phyloP scores from a whole-genome alignment of 2,888 invertebrate genomes.

The Thelaira solivaga region DNA sequence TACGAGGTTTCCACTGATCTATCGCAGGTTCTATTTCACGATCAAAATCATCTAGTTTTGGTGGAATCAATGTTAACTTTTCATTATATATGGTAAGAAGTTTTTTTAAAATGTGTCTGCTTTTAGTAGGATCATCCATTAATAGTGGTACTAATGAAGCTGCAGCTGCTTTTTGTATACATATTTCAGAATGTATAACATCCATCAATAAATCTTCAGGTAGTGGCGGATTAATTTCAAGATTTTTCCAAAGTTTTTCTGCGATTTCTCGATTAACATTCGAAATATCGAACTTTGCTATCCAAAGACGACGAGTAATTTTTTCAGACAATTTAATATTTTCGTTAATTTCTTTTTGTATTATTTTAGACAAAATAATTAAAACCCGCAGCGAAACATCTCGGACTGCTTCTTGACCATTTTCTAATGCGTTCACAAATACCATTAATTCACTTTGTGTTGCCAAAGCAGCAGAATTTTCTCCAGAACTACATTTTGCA shows the following conservation, averaged over 20 bases:
- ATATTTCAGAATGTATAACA: conserved; percentile 87
- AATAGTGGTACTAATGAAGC: conserved; percentile 86
- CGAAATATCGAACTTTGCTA: conserved; percentile 88
- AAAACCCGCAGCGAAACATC: conserved; percentile 89
- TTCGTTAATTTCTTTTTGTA: conserved; percentile 71
- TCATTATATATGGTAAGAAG: conserved; percentile 86
- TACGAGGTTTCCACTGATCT: conserved; percentile 93
- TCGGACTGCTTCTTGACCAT: conserved; percentile 83
- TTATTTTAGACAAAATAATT: conserved; percentile 80
- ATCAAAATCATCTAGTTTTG: conserved; percentile 93
- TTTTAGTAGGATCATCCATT: conserved; percentile 78
- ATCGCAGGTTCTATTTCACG: conserved; percentile 89
- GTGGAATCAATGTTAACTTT: conserved; percentile 88
- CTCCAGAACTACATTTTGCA: conserved; percentile 85
- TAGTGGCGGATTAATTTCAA: conserved; percentile 78
- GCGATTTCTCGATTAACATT: conserved; percentile 85
- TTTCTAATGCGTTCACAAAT: conserved; percentile 87
- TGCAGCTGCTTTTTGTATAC: conserved; percentile 90
- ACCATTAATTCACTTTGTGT: conserved; percentile 85
- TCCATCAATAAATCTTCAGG: conserved; percentile 80
- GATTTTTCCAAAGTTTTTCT: conserved; percentile 81
- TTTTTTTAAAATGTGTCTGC: conserved; percentile 80
- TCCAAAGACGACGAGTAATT: conserved; percentile 86
- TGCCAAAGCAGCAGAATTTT: conserved; percentile 81
- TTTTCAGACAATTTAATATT: conserved; percentile 80